A percentile compares a stretch with the other conserved stretches of the same genome.
Conservation (phyloP, 2,888 invertebrate species). For the Eupithecia dodoneata region DNA sequence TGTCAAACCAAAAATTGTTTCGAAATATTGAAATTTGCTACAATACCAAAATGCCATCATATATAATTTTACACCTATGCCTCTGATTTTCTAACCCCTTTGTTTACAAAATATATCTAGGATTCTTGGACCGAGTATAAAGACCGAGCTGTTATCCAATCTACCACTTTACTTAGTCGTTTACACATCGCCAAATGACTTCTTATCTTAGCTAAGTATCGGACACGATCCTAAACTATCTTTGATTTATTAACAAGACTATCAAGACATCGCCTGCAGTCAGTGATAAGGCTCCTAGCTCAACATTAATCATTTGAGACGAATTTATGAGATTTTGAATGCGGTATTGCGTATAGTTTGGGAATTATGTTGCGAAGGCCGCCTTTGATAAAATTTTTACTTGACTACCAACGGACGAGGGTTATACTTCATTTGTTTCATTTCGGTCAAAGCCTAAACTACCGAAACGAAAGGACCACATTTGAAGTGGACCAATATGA, state of each 20-base stretch:
- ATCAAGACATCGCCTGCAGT: constrained; percentile 51
- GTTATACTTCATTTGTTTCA: not conserved
- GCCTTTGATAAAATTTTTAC: not conserved
- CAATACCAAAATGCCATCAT: no score
- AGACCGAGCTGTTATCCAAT: not conserved
- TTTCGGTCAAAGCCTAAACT: not conserved
- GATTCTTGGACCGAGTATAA: not conserved
- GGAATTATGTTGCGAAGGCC: not conserved
- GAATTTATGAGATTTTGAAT: constrained; percentile 63
- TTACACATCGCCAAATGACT: constrained; percentile 30
- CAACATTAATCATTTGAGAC: constrained; percentile 65
- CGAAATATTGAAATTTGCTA: no score
- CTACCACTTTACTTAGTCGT: not conserved
- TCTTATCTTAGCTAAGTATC: constrained; percentile 29
- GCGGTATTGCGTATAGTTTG: constrained; percentile 4
- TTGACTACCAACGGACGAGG: not conserved
- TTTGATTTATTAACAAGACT: constrained; percentile 49
- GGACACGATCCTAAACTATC: constrained; percentile 36
- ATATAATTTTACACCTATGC: not conserved
- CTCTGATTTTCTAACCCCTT: not conserved
- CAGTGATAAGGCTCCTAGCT: constrained; percentile 56
- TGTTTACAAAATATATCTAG: not conserved
- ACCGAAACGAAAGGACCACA: no score
- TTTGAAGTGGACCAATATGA: not conserved
- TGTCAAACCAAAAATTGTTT: no score